A percentile compares a stretch with the other conserved stretches of the same genome.
Conservation (phyloP, 2,797 vertebrate genomes). For the Sebastes wilsoni region DNA sequence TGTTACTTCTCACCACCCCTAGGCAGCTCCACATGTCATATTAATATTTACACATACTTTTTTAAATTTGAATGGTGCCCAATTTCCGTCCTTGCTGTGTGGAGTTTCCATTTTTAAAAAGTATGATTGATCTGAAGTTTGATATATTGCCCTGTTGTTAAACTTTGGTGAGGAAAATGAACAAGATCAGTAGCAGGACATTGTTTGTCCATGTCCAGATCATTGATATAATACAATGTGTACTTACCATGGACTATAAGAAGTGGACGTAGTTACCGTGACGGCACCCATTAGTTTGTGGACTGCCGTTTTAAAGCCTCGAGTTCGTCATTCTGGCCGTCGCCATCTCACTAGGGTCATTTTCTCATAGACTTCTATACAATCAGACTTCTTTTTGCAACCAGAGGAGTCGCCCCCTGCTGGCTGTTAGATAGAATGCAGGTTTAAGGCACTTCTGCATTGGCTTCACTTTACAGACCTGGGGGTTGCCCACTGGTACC, state of each 20-base stretch:
- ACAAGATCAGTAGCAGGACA: slow-evolving; percentile 2
- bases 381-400: too few species aligned
- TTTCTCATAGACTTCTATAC: too few species aligned
- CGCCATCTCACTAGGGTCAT: too few species aligned
- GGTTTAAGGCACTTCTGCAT: too few species aligned
- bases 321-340: too few species aligned
- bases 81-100: neutral
- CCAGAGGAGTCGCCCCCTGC: too few species aligned
- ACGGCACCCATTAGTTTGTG: too few species aligned
- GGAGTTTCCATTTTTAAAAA: neutral
- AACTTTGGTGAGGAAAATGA: neutral
- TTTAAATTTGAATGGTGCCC: neutral
- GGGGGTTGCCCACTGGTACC: too few species aligned
- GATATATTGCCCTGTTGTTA: neutral
- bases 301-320: too few species aligned
- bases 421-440: too few species aligned
- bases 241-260: neutral
- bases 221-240: neutral
- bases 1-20: neutral
- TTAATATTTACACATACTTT: neutral
- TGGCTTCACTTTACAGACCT: too few species aligned
- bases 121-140: slow-evolving; percentile 4
- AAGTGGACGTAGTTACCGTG: too few species aligned
- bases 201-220: neutral
- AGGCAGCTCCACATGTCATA: neutral